Conservation (phyloP, 2,888 invertebrate species). For the Allophyes oxyacanthae region DNA sequence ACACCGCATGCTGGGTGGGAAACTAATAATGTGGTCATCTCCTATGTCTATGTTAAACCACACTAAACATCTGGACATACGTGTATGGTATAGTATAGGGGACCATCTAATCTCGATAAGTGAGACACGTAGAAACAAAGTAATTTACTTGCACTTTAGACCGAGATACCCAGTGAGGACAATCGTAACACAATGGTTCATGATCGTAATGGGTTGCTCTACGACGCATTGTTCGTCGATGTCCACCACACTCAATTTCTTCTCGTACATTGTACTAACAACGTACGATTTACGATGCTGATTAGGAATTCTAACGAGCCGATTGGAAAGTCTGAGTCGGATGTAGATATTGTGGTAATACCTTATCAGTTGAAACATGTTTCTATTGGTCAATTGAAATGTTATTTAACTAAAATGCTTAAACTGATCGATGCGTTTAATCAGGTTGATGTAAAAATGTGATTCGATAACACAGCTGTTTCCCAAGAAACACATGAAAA, state of each 20-base stretch:
- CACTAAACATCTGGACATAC: conserved; percentile 7
- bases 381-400: conserved; percentile 33
- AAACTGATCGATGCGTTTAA: conserved; percentile 17
- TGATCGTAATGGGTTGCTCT: conserved; percentile 66
- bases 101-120: conserved; percentile 20
- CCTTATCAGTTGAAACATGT: conserved; percentile 39
- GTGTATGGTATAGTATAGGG: not conserved
- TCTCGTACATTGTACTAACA: conserved; percentile 51
- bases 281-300: conserved; percentile 58
- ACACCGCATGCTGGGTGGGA: no score
- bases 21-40: no score
- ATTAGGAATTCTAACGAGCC: conserved; percentile 57
- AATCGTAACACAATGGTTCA: conserved; percentile 68
- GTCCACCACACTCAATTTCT: conserved; percentile 53
- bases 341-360: conserved; percentile 45
- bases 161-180: conserved; percentile 57
- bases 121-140: conserved; percentile 32
- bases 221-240: conserved; percentile 69
- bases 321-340: conserved; percentile 31
- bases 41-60: not conserved
- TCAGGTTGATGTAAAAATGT: conserved; percentile 11
- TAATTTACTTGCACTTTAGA: conserved; percentile 33
- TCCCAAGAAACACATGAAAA: not conserved
- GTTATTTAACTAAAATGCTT: conserved; percentile 10
- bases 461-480: not conserved